Evolutionary conservation across 1,140 invertebrate species (phyloP).

Genomic region (Penaeus japonicus): DNA sequence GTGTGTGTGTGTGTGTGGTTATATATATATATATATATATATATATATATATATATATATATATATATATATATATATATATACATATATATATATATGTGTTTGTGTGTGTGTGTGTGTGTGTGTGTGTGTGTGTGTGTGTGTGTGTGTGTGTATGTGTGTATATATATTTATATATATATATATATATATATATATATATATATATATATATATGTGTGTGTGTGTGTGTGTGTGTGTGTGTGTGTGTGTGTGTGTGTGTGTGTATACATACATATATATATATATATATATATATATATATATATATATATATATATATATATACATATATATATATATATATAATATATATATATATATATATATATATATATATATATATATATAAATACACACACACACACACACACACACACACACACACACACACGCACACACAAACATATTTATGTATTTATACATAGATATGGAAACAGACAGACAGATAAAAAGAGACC

Average conservation of each 20-base stretch:
- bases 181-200: background rate
- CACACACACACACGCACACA: background rate
- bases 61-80: background rate
- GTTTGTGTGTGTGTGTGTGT: background rate
- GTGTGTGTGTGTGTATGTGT: background rate
- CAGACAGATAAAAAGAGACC: too few species aligned
- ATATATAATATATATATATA: background rate
- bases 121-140: background rate
- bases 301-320: background rate
- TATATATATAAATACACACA: background rate
- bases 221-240: too few species aligned
- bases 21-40: too few species aligned
- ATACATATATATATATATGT: background rate
- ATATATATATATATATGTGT: background rate
- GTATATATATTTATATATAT: background rate
- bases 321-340: background rate
- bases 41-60: background rate
- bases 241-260: too few species aligned
- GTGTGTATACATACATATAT: background rate
- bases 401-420: background rate
- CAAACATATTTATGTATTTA: background rate
- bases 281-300: background rate
- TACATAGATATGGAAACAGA: too few species aligned
- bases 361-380: constrained; percentile 3
- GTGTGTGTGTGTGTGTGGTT: too few species aligned